phyloP scores from a whole-genome alignment of 2,888 invertebrate genomes.

The Notodonta dromedarius region DNA sequence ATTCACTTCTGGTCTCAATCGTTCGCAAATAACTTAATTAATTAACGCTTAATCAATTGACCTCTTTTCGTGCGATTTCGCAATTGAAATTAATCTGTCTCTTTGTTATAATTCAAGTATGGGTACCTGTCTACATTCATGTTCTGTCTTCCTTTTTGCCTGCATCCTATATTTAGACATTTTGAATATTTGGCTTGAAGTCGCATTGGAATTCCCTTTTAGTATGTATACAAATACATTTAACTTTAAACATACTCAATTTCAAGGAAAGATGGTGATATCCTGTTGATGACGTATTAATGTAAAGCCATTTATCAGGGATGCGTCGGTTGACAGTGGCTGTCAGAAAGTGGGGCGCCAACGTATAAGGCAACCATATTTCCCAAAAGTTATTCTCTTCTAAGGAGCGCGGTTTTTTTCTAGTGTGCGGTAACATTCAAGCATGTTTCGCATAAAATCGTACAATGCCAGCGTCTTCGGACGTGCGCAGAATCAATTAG shows the following conservation, averaged over 20 bases:
- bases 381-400: constrained; percentile 45
- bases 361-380: constrained; percentile 48
- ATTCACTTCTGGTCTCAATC: not conserved
- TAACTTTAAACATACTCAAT: not conserved
- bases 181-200: no score
- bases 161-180: no score
- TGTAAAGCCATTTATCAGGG: constrained; percentile 7
- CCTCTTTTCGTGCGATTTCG: not conserved
- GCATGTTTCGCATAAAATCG: constrained; percentile 39
- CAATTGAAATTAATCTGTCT: no score
- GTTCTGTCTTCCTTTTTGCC: no score
- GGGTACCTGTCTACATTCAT: no score
- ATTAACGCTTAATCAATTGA: not conserved
- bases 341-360: constrained; percentile 38
- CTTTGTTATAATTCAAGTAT: no score
- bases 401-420: constrained; percentile 32
- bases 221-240: not conserved
- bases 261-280: not conserved
- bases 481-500: constrained; percentile 43
- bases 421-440: constrained; percentile 46
- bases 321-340: constrained; percentile 11
- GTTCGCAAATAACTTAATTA: not conserved
- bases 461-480: constrained; percentile 39
- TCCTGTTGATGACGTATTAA: constrained; percentile 8
- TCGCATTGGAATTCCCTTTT: not conserved